Percentiles rank a stretch among this genome's conserved stretches.
Evolutionary conservation across 2,888 invertebrate species (phyloP).

Genomic region (Limulus polyphemus): DNA sequence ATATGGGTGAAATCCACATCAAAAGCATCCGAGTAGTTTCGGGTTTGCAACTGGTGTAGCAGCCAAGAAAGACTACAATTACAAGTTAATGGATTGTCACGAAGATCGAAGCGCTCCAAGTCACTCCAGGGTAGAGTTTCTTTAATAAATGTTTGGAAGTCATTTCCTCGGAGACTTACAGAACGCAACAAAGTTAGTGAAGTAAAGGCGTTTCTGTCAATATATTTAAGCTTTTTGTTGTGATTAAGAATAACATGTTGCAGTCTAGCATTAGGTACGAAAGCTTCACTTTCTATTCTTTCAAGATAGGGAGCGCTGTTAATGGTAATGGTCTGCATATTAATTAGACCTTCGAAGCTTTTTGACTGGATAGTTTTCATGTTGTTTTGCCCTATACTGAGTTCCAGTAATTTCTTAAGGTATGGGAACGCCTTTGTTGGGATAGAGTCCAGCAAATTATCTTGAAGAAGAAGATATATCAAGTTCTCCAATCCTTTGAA

Average conservation of each 20-base stretch:
- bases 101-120: conserved; percentile 56
- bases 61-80: conserved; percentile 79
- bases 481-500: conserved; percentile 63
- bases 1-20: too few species aligned
- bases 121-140: conserved; percentile 47
- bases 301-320: background rate
- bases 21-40: conserved; percentile 6
- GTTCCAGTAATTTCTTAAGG: background rate
- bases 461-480: conserved; percentile 34
- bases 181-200: conserved; percentile 15
- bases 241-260: conserved; percentile 21
- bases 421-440: background rate
- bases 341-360: background rate
- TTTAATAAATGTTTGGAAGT: conserved; percentile 20
- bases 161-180: conserved; percentile 23
- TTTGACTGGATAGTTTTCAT: background rate
- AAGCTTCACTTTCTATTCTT: conserved; percentile 1
- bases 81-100: conserved; percentile 70
- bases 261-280: conserved; percentile 13
- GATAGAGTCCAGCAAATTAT: background rate
- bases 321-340: background rate
- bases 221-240: conserved; percentile 11
- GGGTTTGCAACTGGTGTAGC: conserved; percentile 13
- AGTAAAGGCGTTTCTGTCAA: conserved; percentile 18
- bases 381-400: background rate